Evolutionary conservation across 2,888 invertebrate species (phyloP), one percentile per base, ranked within the genome.

Genomic region (Dimorphilus gyrociliatus): DNA sequence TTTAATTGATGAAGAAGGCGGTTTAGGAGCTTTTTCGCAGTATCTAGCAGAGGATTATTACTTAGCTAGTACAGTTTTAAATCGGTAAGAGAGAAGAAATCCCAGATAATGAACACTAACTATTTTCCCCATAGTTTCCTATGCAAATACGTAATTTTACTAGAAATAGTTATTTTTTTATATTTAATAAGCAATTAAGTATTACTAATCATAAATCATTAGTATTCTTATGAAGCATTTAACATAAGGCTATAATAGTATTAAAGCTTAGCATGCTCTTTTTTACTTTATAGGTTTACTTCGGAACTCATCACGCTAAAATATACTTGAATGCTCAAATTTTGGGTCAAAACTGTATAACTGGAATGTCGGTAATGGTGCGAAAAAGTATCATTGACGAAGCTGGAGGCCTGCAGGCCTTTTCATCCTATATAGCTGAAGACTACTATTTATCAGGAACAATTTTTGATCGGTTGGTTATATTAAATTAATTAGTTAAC

Each of bases 11-110:
- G 80, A 84, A 57, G 46, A 44, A 4, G 97, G 94, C 3, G 97
- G 94, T 0, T 67, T 99, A 35, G 74, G 78, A 45, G 72, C 76
- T 3, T 92, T 97, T 60, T 84, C 81, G 3, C 78, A 81, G 46
- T 97, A 88, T 63, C 68, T 99, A 28, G 97, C 97, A 1, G 97
- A 97, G 65, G 97, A 99, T 64, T 97, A 81, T 67, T 97, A 97
- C 61, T 79, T 97, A 57, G 88, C 90, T 32, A 81, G 86, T 64
- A 75, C 76, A 30, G 72, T 92, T 44, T 73, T 75, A 23, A 78
- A 81, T 47, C 56, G 57, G 65, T 64, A 43, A 44, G 51, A n/a
- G n/a, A n/a, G n/a, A n/a, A n/a, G n/a, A n/a, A n/a, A n/a, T n/a
- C n/a, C n/a, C n/a, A n/a, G n/a, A n/a, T n/a, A n/a, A n/a, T n/a